Evolutionary conservation across 1,140 invertebrate species (phyloP), one percentile per base, ranked within the genome.

Genomic region (Thalassaphorura encarpata): DNA sequence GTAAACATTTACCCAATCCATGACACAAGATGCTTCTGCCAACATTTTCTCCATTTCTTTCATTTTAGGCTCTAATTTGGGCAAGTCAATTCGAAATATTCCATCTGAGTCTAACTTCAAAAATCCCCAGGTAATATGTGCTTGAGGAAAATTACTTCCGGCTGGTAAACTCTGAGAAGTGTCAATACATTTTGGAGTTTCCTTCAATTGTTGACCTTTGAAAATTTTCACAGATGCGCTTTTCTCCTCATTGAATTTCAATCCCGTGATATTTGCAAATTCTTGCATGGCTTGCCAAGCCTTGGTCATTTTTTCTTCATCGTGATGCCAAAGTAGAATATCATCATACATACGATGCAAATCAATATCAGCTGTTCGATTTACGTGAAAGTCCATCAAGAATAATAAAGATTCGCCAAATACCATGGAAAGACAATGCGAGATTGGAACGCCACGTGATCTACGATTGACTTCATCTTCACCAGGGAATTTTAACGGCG

Each of bases 391-490:
- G 11, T 60, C 58, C 48, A 60, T 19, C 1, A 56, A 11, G 31
- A 60, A 60, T 1, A 60, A 29, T 1, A 56, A 2, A 3, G 50
- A 36, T 36, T 60, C 58, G 31, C 58, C 58, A 41, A 60, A 60
- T 1, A 60, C 27, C 2, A 15, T 29, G 2, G 45, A 50, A 1
- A 60, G 31, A 0, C 11, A 8, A 24, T 60, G 58, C 8, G 46
- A 36, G 16, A 29, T 48, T 4, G 58, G 58, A 3, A 60, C 31
- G 8, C 58, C 58, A 16, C 58, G 48, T 27, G 24, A 16, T 3
- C 23, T 13, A 3, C 33, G n/a, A 29, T 53, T 26, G 1, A 31
- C 26, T 23, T 31, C 11, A 16, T 28, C 26, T 16, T 42, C 28
- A 16, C 2, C 33, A 3, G 15, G 13, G 19, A 59, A 40, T 18